Evolutionary conservation across 2,113 vertebrate genomes (phyloP), one percentile per base, ranked within the genome.

Genomic region (Perca flavescens): DNA sequence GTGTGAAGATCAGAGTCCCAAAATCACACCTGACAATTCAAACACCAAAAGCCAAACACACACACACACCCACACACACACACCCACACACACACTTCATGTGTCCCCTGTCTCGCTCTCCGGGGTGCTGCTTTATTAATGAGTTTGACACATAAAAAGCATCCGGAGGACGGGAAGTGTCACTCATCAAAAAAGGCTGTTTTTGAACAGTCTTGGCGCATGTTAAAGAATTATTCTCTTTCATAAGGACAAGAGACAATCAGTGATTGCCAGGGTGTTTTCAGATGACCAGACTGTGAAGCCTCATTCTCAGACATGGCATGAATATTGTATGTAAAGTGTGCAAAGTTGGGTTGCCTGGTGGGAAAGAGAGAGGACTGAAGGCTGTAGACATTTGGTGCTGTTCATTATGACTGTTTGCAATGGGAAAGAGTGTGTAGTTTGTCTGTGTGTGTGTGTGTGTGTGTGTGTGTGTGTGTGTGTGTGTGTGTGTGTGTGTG

Each of bases 21-120:
- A 98, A 98, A 98, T 98, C 96, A 94, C 95, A 97, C 96, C 96
- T 97, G 97, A 97, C 97, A 97, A 98, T 96, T 98, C 96, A 98
- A 97, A 98, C 96, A 89, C 93, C 88, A 90, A 96, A 96, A 90
- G 76, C 4, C 31, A 31, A 3, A 31, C 31, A 31, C 60, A 21
- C 47, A 36, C 36, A 36, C 36, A 36, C 36, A 36, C 36, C 9
- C 36, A 40, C 36, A 40, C 8, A 40, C 36, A 9, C 81, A 6
- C 77, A 61, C 82, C 28, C 15, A 53, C 67, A 8, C 54, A 49
- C 74, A 74, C 69, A 50, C 82, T 82, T 82, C 31, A 83, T 56
- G 75, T 81, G 86, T 91, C 89, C 85, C 95, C 96, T 92, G 89
- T 94, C 89, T 96, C 90, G 2, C 95, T 97, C 97, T 97, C 97